phyloP scores from a whole-genome alignment of 35 echinoderm and acorn worm species.

The Ptychodera flava region DNA sequence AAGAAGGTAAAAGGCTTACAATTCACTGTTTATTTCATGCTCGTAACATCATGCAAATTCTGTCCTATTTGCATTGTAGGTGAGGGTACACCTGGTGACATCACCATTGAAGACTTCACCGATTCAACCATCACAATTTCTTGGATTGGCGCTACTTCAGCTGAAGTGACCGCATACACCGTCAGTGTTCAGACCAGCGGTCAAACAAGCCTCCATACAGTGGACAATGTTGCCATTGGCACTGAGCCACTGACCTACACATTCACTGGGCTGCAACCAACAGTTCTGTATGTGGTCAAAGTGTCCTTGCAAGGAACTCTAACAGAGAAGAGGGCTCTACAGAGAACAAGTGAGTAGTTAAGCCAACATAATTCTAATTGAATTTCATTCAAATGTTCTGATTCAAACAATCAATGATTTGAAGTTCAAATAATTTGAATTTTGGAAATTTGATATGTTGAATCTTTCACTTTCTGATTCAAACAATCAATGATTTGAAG shows the following conservation, averaged over 20 bases:
- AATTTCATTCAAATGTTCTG: no score
- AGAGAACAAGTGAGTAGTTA: constrained; percentile 46
- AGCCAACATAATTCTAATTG: no score
- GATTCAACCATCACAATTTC: constrained; percentile 20
- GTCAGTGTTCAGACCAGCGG: background rate
- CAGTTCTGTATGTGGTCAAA: constrained; percentile 27
- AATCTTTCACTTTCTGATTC: no score
- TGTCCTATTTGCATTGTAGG: no score
- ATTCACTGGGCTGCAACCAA: constrained; percentile 12
- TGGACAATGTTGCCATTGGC: background rate
- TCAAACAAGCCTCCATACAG: background rate
- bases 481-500: no score
- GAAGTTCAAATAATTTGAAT: no score
- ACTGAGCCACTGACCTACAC: constrained; percentile 2
- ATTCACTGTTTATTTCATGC: no score
- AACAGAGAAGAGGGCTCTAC: constrained; percentile 13
- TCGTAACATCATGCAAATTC: no score
- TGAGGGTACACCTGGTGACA: constrained; percentile 40
- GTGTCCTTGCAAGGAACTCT: constrained; percentile 15
- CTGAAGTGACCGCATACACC: constrained; percentile 5
- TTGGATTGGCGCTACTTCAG: constrained; percentile 15
- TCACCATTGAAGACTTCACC: constrained; percentile 26
- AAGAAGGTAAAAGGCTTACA: no score
- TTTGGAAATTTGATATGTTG: no score
- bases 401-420: no score